Evolutionary conservation across 1,140 invertebrate genomes (phyloP), one percentile per base, ranked within the genome.

Genomic region (Drosophila bocki): DNA sequence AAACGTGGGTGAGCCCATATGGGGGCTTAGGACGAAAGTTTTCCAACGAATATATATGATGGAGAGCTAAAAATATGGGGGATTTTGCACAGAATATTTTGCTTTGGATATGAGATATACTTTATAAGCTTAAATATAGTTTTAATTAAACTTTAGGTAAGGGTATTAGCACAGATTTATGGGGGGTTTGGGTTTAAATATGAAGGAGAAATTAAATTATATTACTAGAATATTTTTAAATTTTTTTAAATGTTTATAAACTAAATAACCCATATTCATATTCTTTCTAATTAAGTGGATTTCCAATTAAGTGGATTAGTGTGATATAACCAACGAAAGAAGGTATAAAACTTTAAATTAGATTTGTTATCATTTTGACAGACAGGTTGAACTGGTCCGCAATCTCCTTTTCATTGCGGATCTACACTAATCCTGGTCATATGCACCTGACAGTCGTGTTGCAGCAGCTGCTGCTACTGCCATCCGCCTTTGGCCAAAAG

Each of bases 41-140:
- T 65, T 57, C 32, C 60, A 45, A 29, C 26, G 22, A 22, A 44
- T 35, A 33, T 3, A 35, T 37, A 37, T 68, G 64, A 45, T 26
- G 33, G 44, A 42, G 19, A 29, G 29, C 22, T 22, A n/a, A 33
- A 42, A 50, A 35, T 71, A 56, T 33, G 17, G 3, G 13, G 6
- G 26, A 17, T 15, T 26, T 19, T 3, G 37, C n/a, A 0, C 26
- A 29, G 11, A 7, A 45, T 7, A 57, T 26, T 68, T 69, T 11
- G 12, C 19, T 59, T 17, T 39, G 35, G 3, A 13, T 15, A 33
- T 8, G 7, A 33, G 7, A 7, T 33, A 33, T 33, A 6, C 37
- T 45, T 79, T 65, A 71, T 67, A 61, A 44, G 67, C 53, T 37
- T 50, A 35, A 60, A 42, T 13, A 17, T 50, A 58, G 67, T 71